A percentile compares a stretch with the other conserved stretches of the same genome.
phyloP scores from a whole-genome alignment of 2,797 vertebrate species.

The Eupleurogrammus muticus region DNA sequence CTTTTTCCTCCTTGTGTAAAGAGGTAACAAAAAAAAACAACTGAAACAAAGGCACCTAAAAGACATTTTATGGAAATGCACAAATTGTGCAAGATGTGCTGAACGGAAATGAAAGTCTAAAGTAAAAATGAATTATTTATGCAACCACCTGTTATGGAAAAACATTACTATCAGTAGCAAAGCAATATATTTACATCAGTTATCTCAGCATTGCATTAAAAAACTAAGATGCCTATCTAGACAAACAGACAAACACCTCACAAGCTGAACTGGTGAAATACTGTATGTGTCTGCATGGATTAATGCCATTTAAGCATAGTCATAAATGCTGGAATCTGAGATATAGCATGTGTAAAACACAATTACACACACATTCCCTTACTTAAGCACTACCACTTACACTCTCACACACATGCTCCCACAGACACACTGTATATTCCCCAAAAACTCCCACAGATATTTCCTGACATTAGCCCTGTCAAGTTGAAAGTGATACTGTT shows the following conservation, averaged over 20 bases:
- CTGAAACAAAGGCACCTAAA: too few species aligned
- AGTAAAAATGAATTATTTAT: background rate
- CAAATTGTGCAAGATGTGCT: background rate
- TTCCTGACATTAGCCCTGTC: background rate
- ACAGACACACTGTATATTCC: background rate
- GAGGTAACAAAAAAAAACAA: too few species aligned
- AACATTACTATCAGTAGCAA: background rate
- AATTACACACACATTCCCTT: constrained; percentile 7
- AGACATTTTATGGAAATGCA: too few species aligned
- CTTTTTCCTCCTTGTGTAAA: too few species aligned
- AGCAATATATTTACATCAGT: background rate
- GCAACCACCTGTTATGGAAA: background rate
- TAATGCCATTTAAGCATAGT: background rate
- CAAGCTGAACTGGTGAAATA: background rate
- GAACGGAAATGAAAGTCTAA: background rate
- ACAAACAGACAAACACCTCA: constrained; percentile 6
- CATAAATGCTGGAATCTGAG: constrained; percentile 18
- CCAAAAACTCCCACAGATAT: background rate
- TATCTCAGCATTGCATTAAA: background rate
- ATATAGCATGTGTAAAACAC: background rate
- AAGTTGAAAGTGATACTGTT: background rate
- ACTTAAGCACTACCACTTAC: background rate
- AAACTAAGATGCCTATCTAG: background rate
- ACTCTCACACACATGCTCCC: background rate
- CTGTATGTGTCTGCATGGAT: constrained; percentile 5